Evolutionary conservation across 2,888 invertebrate species (phyloP).

Genomic region (Hirtodrosophila confusa): DNA sequence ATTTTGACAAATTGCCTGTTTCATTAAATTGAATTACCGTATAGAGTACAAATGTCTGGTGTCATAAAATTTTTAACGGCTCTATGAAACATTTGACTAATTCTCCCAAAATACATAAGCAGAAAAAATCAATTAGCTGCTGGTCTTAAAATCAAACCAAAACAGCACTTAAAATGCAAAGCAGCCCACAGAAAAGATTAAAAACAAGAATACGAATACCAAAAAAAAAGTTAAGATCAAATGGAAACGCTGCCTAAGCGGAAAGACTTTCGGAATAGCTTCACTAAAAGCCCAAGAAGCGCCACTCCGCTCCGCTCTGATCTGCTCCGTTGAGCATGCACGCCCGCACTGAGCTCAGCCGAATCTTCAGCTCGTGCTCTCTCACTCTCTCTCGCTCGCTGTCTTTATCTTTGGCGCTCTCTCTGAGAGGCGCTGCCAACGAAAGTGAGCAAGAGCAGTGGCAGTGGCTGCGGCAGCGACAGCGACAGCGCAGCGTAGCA

Average conservation of each 20-base stretch:
- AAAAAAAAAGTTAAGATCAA: conserved; percentile 1
- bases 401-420: not conserved
- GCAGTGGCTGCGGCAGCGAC: conserved; percentile 15
- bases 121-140: conserved; percentile 52
- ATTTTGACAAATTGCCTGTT: conserved; percentile 54
- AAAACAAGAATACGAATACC: conserved; percentile 1
- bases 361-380: conserved; percentile 5
- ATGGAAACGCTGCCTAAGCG: conserved; percentile 11
- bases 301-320: conserved; percentile 4
- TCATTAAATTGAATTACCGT: conserved; percentile 46
- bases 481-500: conserved; percentile 26
- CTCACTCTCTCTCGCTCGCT: conserved; percentile 2
- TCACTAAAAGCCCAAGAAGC: conserved; percentile 13
- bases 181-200: conserved; percentile 7
- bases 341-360: conserved; percentile 36
- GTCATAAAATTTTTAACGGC: conserved; percentile 21
- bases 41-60: conserved; percentile 23
- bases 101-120: conserved; percentile 13
- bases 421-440: conserved; percentile 31
- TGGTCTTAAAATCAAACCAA: conserved; percentile 39
- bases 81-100: conserved; percentile 35
- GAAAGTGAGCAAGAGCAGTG: conserved; percentile 59
- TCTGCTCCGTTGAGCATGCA: conserved; percentile 31
- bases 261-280: conserved; percentile 44
- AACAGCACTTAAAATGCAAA: conserved; percentile 21